These are phyloP conservation scores for Myrmophylax atrothorax DNA, from an alignment of 2,113 vertebrate species.

Conservation along the genomic window DNA sequence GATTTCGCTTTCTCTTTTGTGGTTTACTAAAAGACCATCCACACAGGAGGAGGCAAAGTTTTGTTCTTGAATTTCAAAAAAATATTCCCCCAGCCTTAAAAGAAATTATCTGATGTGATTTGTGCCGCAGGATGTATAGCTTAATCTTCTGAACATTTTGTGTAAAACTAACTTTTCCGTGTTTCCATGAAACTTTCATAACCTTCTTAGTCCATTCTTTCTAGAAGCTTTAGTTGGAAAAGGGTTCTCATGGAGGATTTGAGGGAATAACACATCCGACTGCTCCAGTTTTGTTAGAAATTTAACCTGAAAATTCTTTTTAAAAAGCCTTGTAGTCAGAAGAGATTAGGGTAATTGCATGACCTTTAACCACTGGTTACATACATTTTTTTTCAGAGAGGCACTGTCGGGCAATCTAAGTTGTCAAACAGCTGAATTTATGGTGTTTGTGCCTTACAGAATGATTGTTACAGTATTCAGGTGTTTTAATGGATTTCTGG, in stretches of 20 bases:
- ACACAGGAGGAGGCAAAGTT: neutral
- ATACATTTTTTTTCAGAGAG: neutral
- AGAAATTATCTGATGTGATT: neutral
- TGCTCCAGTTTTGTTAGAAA: neutral
- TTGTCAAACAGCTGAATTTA: neutral
- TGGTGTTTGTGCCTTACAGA: neutral
- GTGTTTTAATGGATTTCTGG: neutral
- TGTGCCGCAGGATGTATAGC: neutral
- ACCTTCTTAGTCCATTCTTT: neutral
- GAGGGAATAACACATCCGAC: neutral
- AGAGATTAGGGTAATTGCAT: neutral
- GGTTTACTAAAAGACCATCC: neutral
- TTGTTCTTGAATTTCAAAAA: neutral
- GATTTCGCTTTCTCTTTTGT: neutral
- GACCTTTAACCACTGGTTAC: neutral
- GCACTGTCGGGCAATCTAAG: neutral
- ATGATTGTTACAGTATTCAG: neutral
- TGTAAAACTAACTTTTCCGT: neutral
- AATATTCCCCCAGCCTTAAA: accelerated
- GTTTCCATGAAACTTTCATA: neutral
- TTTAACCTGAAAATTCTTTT: neutral
- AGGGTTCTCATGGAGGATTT: neutral
- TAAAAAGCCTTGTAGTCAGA: neutral
- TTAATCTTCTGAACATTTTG: neutral
- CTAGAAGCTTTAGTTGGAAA: neutral